Base-by-base conservation (phyloP, 2,113 vertebrate species). In the Microtus montanus region DNA sequence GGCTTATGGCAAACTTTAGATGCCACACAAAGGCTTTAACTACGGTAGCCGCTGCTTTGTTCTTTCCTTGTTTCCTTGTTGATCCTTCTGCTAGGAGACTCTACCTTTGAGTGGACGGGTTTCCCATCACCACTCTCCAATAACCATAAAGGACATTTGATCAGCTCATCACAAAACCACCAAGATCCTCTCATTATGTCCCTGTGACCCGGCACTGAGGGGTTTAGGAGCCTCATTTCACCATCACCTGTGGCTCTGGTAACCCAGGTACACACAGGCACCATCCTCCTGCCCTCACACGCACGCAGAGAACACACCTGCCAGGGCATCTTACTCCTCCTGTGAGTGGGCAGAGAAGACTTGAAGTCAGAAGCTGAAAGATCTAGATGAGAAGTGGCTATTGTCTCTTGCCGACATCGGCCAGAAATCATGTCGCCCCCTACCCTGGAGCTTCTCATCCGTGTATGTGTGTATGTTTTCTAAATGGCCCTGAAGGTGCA, bases 201-300 rank as follows among this genome's bases (percentile, higher is more conserved):
- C 84, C 52, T 0, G 0, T 75, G 79, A 83, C n/a, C 84, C 80
- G 13, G n/a, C 6, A 90, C 63, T 6, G 35, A n/a, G 24, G 71
- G 91, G 9, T 38, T 38, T 17, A 38, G 24, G 49, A 0, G 74
- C 73, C 79, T 85, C 84, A 71, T 93, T 91, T 96, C 95, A 90
- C 94, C 71, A 68, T 66, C 11, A 66, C 38, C 26, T 28, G 38
- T 70, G 78, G 52, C 64, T 47, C 74, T 12, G 66, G 79, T 77
- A 44, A 77, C 47, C 68, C 20, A 2, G 5, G 58, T 38, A 61
- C 71, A 26, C 49, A 41, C 44, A 1, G 47, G 58, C 28, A 12
- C 41, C 1, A 0, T 9, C 41, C 49, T 52, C 8, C 74, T 6
- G 26, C 38, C 1, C 52, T 2, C 1, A 58, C 58, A 58, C 58